A percentile compares a stretch with the other conserved stretches of the same genome.
Conservation (phyloP, 2,888 invertebrate genomes). For the Stratiomys singularior region DNA sequence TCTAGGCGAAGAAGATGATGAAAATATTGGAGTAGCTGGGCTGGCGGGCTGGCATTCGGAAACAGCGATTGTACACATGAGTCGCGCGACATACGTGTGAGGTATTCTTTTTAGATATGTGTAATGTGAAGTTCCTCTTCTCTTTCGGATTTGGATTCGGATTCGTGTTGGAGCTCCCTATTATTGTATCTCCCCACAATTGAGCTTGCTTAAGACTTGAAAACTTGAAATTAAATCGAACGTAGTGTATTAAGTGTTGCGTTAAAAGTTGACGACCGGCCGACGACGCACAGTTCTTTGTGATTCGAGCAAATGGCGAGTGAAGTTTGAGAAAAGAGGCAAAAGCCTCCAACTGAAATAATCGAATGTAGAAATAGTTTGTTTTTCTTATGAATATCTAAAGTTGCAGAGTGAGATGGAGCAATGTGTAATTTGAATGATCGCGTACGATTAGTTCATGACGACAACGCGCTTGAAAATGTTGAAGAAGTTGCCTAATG, state of each 20-base stretch:
- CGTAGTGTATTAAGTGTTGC: constrained; percentile 42
- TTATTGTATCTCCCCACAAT: constrained; percentile 29
- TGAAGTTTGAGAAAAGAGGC: constrained; percentile 9
- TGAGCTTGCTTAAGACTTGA: constrained; percentile 40
- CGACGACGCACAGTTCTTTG: constrained; percentile 41
- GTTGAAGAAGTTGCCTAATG: not conserved
- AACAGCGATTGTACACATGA: constrained; percentile 25
- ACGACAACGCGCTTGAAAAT: constrained; percentile 30
- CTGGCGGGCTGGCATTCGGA: constrained; percentile 29
- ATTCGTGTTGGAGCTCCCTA: constrained; percentile 22
- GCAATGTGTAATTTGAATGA: constrained; percentile 29
- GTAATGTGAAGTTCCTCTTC: constrained; percentile 43
- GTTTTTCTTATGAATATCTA: constrained; percentile 18
- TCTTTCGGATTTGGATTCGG: constrained; percentile 26
- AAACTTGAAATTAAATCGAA: constrained; percentile 41
- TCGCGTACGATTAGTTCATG: constrained; percentile 29
- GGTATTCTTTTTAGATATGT: constrained; percentile 41
- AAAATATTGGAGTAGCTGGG: constrained; percentile 29
- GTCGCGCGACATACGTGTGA: constrained; percentile 43
- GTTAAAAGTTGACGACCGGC: constrained; percentile 41
- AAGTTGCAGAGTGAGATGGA: constrained; percentile 23
- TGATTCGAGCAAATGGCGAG: constrained; percentile 37
- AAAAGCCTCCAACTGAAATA: constrained; percentile 30
- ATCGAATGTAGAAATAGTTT: constrained; percentile 37
- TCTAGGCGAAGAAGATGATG: constrained; percentile 5